Evolutionary conservation across 2,888 invertebrate genomes (phyloP), one percentile per base, ranked within the genome.

Genomic region (Netelia fuscicornis): DNA sequence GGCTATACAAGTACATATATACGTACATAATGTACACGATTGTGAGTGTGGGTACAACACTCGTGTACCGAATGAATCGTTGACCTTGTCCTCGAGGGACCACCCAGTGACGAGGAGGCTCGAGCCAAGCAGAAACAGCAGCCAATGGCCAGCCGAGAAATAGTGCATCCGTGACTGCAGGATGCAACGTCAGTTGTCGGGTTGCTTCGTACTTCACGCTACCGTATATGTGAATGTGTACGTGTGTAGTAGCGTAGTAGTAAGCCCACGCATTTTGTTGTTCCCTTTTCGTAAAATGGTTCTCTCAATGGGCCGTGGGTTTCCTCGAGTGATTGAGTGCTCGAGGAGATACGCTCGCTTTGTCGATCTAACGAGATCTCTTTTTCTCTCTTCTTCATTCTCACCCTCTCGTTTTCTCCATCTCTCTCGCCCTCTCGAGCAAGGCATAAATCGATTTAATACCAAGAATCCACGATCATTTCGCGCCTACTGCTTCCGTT

Each of bases 71-170:
- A 62, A 80, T 82, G 82, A 85, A 82, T 80, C 75, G 76, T 76
- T 85, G 82, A 85, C 79, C 85, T 85, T 83, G 85, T 85, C 85
- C 85, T 85, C 67, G 54, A 52, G 78, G 72, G 85, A 85, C 85
- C 85, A 85, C 85, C 85, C 82, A 82, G 82, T 79, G 76, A 80
- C 79, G 85, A 67, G 44, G 58, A 76, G 67, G 71, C 44, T 72
- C 56, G 56, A 79, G 44, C 65, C 25, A 60, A 79, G 78, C 67
- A 60, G 72, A 67, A 67, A 70, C 71, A 67, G 42, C 62, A 79
- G 76, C 23, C 67, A 79, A 62, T 74, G 71, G 44, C 20, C 58
- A 52, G 64, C 52, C 77, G 75, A 79, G 81, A 84, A 84, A 81
- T 78, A 81, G 81, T 78, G 76, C 62, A 77, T n/a, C 13, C 60